These are phyloP conservation scores for Neuroterus valhalla DNA, from an alignment of 1,140 invertebrate species.

Conservation along the genomic window DNA sequence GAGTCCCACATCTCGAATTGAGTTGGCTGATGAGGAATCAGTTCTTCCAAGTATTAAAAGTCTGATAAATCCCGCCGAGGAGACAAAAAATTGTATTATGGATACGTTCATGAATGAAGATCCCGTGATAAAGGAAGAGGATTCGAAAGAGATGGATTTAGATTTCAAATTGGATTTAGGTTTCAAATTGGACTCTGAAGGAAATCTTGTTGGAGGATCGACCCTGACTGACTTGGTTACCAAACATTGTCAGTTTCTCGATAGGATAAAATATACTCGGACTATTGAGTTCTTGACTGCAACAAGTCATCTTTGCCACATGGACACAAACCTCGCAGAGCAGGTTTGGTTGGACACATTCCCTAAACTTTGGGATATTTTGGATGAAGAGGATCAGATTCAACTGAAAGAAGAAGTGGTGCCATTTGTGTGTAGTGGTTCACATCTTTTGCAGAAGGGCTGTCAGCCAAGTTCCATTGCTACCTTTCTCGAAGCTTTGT, in stretches of 20 bases:
- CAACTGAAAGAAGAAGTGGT: conserved; percentile 88
- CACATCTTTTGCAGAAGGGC: conserved; percentile 95
- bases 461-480: conserved; percentile 93
- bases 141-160: conserved; percentile 78
- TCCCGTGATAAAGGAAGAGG: conserved; percentile 78
- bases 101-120: conserved; percentile 85
- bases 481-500: conserved; percentile 93
- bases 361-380: conserved; percentile 90
- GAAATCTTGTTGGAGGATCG: conserved; percentile 71
- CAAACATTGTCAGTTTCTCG: conserved; percentile 89
- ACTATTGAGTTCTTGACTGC: conserved; percentile 88
- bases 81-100: conserved; percentile 86
- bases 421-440: conserved; percentile 94
- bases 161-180: conserved; percentile 79
- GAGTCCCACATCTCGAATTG: conserved; percentile 81
- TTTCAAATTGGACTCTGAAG: conserved; percentile 76
- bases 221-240: conserved; percentile 79
- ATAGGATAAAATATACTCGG: conserved; percentile 84
- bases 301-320: conserved; percentile 92
- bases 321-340: conserved; percentile 92
- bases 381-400: conserved; percentile 90
- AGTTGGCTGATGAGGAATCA: conserved; percentile 85
- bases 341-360: conserved; percentile 92
- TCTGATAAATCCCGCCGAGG: conserved; percentile 85
- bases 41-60: conserved; percentile 88